These are phyloP conservation scores for Melanaphis sacchari DNA, from an alignment of 1,140 invertebrate genomes.

Conservation along the genomic window DNA sequence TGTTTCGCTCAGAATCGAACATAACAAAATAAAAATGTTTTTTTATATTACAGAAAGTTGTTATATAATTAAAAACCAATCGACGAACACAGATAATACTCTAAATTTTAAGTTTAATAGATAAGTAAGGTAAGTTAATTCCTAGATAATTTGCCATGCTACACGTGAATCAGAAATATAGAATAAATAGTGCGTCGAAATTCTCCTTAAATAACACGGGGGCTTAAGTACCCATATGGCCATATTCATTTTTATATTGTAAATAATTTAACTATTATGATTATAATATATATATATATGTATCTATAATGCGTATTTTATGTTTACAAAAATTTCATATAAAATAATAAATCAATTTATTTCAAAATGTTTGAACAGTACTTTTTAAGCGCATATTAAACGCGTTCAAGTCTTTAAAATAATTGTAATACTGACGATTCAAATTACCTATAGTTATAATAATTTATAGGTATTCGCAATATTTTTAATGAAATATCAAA, in stretches of 20 bases:
- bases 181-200: not conserved
- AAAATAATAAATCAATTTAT: not conserved
- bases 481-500: not conserved
- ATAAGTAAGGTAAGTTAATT: too few species aligned
- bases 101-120: not conserved
- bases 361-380: not conserved
- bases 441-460: constrained; percentile 9
- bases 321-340: not conserved
- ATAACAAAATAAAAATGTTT: too few species aligned
- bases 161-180: not conserved
- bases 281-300: not conserved
- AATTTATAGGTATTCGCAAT: not conserved
- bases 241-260: not conserved
- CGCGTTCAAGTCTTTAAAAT: not conserved
- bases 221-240: not conserved
- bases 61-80: too few species aligned
- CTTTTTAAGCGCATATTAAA: not conserved
- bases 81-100: too few species aligned
- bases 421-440: not conserved
- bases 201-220: not conserved
- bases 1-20: too few species aligned
- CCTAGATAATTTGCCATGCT: not conserved
- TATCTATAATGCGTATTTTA: not conserved
- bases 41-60: too few species aligned
- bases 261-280: not conserved